Evolutionary conservation across 53 echinoderm and acorn worm genomes (phyloP).

Genomic region (Zoroaster sp.): DNA sequence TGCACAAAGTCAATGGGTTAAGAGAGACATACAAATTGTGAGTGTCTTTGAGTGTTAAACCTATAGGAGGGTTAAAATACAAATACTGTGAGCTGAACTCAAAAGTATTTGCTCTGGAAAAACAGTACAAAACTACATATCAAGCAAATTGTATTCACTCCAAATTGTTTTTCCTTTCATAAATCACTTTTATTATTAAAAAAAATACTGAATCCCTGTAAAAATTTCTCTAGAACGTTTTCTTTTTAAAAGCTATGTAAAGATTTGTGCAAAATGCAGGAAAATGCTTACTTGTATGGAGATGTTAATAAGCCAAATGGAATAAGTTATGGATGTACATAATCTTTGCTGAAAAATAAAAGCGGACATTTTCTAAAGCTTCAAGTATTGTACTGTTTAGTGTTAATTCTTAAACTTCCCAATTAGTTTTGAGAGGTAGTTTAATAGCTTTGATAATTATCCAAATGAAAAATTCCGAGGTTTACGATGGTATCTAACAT

Average conservation of each 20-base stretch:
- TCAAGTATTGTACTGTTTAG: background rate
- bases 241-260: background rate
- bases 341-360: slow-evolving; percentile 18
- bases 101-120: background rate
- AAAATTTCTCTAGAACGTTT: background rate
- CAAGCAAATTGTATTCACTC: slow-evolving; percentile 6
- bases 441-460: too few relatives aligned
- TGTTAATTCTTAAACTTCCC: background rate
- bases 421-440: too few relatives aligned
- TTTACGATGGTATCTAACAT: too few relatives aligned
- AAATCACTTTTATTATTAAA: background rate
- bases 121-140: background rate
- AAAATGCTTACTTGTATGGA: background rate
- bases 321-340: slow-evolving; percentile 31
- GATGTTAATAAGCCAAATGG: background rate
- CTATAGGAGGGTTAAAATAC: too few relatives aligned
- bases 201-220: background rate
- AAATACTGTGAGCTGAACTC: too few relatives aligned
- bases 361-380: slow-evolving; percentile 24
- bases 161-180: background rate
- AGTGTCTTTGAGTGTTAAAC: too few relatives aligned
- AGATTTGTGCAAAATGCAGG: background rate
- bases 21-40: too few relatives aligned
- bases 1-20: too few relatives aligned
- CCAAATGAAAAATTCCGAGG: too few relatives aligned